Conservation (phyloP, 2,888 invertebrate genomes). For the Ptychoptera contaminata region DNA sequence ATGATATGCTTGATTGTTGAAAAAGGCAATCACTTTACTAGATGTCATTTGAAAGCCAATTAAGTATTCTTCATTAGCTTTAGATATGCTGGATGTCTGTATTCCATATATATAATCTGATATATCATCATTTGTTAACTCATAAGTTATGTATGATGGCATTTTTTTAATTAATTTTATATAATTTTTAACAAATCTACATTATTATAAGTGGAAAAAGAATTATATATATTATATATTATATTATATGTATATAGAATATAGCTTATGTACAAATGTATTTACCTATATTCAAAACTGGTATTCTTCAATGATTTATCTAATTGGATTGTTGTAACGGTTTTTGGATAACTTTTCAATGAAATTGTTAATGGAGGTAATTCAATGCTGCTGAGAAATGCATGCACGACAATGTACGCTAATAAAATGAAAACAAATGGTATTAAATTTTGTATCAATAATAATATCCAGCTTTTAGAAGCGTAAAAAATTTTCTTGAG, state of each 20-base stretch:
- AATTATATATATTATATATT: too few species aligned
- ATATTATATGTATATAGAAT: too few species aligned
- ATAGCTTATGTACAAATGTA: too few species aligned
- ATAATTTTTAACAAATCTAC: neutral
- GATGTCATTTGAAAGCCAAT: too few species aligned
- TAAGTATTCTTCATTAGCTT: conserved; percentile 35
- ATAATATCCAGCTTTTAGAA: conserved; percentile 47
- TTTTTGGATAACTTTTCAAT: conserved; percentile 31
- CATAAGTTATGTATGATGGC: neutral
- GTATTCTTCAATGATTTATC: too few species aligned
- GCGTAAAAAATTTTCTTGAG: conserved; percentile 47
- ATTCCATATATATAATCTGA: too few species aligned
- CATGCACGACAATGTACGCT: conserved; percentile 41
- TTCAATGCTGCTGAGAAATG: conserved; percentile 26
- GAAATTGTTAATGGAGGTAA: conserved; percentile 39
- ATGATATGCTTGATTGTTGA: conserved; percentile 68
- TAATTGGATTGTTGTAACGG: too few species aligned
- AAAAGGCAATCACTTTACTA: conserved; percentile 42
- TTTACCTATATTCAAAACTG: too few species aligned
- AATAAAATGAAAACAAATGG: conserved; percentile 49
- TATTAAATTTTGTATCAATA: conserved; percentile 47
- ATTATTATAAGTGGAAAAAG: too few species aligned
- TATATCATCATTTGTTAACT: neutral
- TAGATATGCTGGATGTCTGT: too few species aligned
- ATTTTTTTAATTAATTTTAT: neutral